Base-by-base conservation (phyloP, 2,888 invertebrate genomes). In the Eretmocerus hayati region DNA sequence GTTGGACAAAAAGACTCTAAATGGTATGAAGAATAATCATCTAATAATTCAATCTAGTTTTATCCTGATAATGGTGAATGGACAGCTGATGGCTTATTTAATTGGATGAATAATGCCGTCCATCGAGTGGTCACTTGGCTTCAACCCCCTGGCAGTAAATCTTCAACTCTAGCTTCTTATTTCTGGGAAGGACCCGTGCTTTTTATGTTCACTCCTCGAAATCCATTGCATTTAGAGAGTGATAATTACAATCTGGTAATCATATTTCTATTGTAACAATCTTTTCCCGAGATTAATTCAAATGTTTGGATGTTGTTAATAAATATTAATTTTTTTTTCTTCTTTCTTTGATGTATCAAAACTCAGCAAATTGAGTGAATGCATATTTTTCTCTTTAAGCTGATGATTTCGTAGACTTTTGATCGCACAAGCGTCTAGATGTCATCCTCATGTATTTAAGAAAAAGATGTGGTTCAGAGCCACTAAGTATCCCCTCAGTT, bases 201-300 rank as follows among this genome's bases (percentile, higher is more conserved):
- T 32, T 75, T 91, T 56, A 69, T 90, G 46, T 90, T 90, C 62
- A 86, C 88, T 1, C 87, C 89, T 6, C 74, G 83, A 50, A 85
- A 86, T 69, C 83, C 87, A n/a, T 72, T 87, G 33, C 76, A 79
- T 61, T 71, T 74, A 44, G 75, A 78, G 56, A 77, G 81, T 59
- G 83, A 85, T 41, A 79, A 83, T 60, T 86, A 83, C 66, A 75
- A 81, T 59, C 73, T 88, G 79, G 88, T 88, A 75, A 51, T 53
- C 49, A 40, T 5, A 22, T 38, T 30, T 15, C 6, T 5, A 38
- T 30, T 4, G 30, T 9, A 13, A 6, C 9, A 8, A 20, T 26
- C 26, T 6, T 26, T 11, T 26, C 26, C 6, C 11, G n/a, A 33
- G 15, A 5, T 15, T 33, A 5, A 33, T 33, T 33, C 15, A 9